Conservation (phyloP, 1,140 invertebrate genomes). For the Diploscapter pachys region DNA sequence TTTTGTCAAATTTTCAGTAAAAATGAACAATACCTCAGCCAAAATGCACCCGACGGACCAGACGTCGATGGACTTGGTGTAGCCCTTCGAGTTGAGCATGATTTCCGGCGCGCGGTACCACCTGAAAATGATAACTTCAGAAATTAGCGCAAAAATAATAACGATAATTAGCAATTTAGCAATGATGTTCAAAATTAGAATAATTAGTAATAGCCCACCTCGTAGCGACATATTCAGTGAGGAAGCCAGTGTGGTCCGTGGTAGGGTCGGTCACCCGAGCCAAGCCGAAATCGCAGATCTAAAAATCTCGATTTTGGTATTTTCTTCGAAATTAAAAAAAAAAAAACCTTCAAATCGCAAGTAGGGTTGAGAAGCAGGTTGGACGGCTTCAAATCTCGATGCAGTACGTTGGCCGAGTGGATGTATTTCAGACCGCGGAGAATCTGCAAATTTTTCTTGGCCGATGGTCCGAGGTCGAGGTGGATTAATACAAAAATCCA, state of each 20-base stretch:
- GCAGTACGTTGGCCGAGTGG: conserved; percentile 97
- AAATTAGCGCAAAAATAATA: too few relatives aligned
- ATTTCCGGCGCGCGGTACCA: conserved; percentile 98
- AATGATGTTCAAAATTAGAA: too few relatives aligned
- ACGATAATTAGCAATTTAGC: too few relatives aligned
- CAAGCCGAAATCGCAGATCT: conserved; percentile 96
- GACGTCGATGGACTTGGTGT: conserved; percentile 97
- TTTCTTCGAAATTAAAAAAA: background rate
- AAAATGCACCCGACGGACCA: conserved; percentile 99
- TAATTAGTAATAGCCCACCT: conserved; percentile 60
- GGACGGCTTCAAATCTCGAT: conserved; percentile 95
- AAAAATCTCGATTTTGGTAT: conserved; percentile 26
- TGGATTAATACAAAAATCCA: too few relatives aligned
- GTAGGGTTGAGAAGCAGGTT: conserved; percentile 97
- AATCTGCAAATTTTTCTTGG: conserved; percentile 71
- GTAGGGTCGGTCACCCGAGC: conserved; percentile 96
- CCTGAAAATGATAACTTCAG: conserved; percentile 21
- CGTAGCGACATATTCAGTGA: conserved; percentile 98
- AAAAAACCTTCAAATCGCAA: conserved; percentile 93
- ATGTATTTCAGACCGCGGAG: conserved; percentile 97
- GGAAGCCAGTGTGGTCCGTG: conserved; percentile 96
- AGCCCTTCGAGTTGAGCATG: conserved; percentile 95
- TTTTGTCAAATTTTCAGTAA: background rate
- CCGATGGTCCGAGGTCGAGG: too few relatives aligned
- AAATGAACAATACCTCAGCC: conserved; percentile 69